Evolutionary conservation across 2,888 invertebrate species (phyloP).

Genomic region (Leptinotarsa haldemani): DNA sequence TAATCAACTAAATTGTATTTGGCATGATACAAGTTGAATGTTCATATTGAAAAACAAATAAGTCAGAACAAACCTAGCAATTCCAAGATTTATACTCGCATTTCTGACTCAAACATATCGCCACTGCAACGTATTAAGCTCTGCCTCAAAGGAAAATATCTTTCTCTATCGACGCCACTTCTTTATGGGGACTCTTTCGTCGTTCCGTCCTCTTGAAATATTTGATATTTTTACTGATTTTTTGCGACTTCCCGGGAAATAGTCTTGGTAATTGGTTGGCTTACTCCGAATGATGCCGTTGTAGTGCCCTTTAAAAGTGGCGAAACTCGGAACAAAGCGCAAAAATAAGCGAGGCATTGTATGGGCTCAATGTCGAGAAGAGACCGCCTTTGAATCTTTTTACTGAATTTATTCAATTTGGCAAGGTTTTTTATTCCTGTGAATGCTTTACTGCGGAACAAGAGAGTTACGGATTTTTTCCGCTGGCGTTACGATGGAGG

Average conservation of each 20-base stretch:
- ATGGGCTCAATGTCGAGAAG: slow-evolving; percentile 35
- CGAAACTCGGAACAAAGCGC: slow-evolving; percentile 40
- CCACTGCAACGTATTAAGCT: neutral
- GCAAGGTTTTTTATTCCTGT: neutral
- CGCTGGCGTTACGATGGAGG: neutral
- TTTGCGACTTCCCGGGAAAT: slow-evolving; percentile 41
- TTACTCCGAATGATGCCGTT: slow-evolving; percentile 45
- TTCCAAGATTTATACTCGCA: neutral
- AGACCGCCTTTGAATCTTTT: slow-evolving; percentile 37
- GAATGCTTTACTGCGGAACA: neutral
- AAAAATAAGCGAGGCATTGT: slow-evolving; percentile 45
- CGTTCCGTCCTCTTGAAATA: slow-evolving; percentile 18
- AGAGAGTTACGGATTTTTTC: neutral
- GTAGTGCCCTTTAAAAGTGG: slow-evolving; percentile 47
- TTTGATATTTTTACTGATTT: slow-evolving; percentile 30
- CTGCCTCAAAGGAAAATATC: neutral
- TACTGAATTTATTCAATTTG: slow-evolving; percentile 13
- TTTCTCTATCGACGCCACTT: slow-evolving; percentile 3
- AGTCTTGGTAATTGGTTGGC: slow-evolving; percentile 41
- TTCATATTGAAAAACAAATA: neutral
- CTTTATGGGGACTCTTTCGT: neutral
- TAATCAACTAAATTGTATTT: no score
- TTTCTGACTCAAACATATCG: neutral
- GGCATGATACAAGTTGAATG: no score
- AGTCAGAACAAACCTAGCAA: neutral